Conservation (phyloP, 2,797 vertebrate species). For the Limnodromus scolopaceus region DNA sequence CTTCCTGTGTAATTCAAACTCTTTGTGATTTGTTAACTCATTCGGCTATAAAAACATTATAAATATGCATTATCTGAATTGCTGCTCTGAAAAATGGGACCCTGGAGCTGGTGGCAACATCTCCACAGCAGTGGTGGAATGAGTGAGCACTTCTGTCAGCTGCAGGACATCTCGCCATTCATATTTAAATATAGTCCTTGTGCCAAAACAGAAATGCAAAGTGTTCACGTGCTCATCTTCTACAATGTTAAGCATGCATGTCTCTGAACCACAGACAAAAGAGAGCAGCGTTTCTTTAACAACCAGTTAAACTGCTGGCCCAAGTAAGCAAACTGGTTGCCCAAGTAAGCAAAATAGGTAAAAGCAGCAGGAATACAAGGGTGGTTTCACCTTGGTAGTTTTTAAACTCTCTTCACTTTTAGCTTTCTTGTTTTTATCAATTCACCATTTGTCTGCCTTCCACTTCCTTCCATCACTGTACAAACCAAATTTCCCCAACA, state of each 20-base stretch:
- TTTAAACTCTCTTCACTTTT: neutral
- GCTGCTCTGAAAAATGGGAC: slow-evolving; percentile 20
- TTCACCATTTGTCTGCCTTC: neutral
- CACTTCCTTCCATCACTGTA: neutral
- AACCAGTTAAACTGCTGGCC: neutral
- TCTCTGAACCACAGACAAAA: neutral
- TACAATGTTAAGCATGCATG: neutral
- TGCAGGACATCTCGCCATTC: slow-evolving; percentile 59
- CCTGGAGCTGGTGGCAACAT: slow-evolving; percentile 20
- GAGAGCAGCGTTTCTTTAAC: neutral
- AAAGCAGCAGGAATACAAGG: neutral
- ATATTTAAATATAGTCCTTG: slow-evolving; percentile 50
- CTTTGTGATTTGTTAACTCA: slow-evolving; percentile 49
- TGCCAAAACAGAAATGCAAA: slow-evolving; percentile 10
- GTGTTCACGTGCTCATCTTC: neutral
- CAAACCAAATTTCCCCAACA: neutral
- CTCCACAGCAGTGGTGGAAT: slow-evolving; percentile 13
- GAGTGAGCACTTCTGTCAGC: slow-evolving; percentile 58
- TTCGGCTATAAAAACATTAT: slow-evolving; percentile 26
- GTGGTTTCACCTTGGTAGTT: neutral
- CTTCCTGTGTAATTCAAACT: slow-evolving; percentile 39
- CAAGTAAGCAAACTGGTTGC: neutral
- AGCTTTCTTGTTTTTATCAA: neutral
- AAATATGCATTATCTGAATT: slow-evolving; percentile 63
- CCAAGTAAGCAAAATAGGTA: neutral